Base-by-base conservation (phyloP, 2,113 vertebrate species). In the Mungos mungo region DNA sequence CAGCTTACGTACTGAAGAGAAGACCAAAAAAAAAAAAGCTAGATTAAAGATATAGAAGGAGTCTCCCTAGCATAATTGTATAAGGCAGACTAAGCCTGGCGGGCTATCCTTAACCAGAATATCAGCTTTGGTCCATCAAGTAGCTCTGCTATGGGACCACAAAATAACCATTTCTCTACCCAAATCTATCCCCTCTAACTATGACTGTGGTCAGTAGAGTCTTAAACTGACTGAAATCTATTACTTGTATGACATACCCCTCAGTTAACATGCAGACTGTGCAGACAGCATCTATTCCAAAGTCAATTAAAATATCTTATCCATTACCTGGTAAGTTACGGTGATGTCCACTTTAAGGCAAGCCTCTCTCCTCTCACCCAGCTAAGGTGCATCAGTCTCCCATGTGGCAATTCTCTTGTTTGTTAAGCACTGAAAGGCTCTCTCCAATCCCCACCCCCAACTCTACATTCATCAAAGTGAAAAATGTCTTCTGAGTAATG, bases 1-100 rank as follows among this genome's bases (percentile, higher is more conserved):
- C 98, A 99, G 96, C 87, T 99, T 99, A 91, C 99, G 99, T 93
- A 99, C 99, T 99, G 18, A 82, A 90, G 88, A 80, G 54, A 63
- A 96, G 66, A 93, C 57, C 11, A 31, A 31, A 31, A 66, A 33
- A 33, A 38, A 13, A 27, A 74, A 79, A 93, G 35, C 72, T 65
- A 5, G 60, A 96, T 60, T 60, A 94, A 87, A 79, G 10, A 57
- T 15, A 77, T 0, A 50, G 13, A 85, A 77, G 45, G 35, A 82
- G 57, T 50, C 35, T 88, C 41, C 74, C 87, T 29, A 81, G 31
- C 29, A 47, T 38, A 87, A 88, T 41, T 85, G 16, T 38, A 16
- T 21, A 38, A 57, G 50, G 31, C 38, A 94, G 74, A 80, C 33
- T 25, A 60, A 83, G 33, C 71, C 66, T 16, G 60, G 35, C 25